Evolutionary conservation across 2,888 invertebrate genomes (phyloP), one percentile per base, ranked within the genome.

Genomic region (Congeria kusceri): DNA sequence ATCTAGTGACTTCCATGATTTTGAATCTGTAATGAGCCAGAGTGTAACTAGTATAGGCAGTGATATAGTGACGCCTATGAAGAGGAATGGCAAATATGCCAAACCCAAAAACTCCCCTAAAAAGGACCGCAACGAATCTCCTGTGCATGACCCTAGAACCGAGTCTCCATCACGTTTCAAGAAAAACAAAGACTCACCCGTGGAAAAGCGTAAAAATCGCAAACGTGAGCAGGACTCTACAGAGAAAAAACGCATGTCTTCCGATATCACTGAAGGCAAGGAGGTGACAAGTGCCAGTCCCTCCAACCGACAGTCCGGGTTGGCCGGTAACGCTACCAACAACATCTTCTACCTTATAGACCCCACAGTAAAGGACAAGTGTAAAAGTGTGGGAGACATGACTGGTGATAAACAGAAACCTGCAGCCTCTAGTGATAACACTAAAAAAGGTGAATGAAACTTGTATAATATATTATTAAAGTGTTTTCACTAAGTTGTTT

Each of bases 261-360:
- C 67, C 5, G 73, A 69, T 63, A 57, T 67, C 28, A 62, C 47
- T 57, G 73, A 75, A 56, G 80, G 63, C n/a, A 65, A 69, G 20
- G 67, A 77, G 59, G 72, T 68, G 18, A 69, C 47, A 27, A 70
- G 74, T 47, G 63, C 78, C 68, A 67, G 56, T 73, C 67, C 53
- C 32, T 47, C 63, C 23, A 81, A 77, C 27, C 74, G 83, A 18
- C 49, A 80, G 25, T 82, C 80, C 0, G 80, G 80, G 57, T 28
- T 76, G n/a, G 73, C 79, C 5, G 32, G 77, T 27, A 75, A 66
- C 62, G 47, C 76, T 11, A 72, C 71, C 47, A 86, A 83, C 20
- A 89, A 89, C 76, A 85, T 89, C 63, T 89, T 89, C 68, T 84
- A 86, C 69, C 81, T 87, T 58, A 88, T 89, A 61, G 89, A 89